These are phyloP conservation scores for Pygocentrus nattereri DNA, from an alignment of 2,797 vertebrate species.

Conservation along the genomic window DNA sequence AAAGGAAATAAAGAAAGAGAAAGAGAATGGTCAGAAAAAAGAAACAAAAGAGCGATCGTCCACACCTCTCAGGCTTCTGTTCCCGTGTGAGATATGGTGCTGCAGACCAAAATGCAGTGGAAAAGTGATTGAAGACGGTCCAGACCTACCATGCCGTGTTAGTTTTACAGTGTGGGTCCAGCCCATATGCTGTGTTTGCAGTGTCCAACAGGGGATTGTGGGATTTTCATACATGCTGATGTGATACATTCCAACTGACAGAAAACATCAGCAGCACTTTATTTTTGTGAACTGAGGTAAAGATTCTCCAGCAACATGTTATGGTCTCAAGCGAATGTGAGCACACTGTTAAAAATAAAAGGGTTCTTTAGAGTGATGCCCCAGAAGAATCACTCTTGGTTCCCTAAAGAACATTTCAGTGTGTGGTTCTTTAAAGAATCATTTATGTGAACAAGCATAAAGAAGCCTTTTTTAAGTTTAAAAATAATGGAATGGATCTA, in stretches of 20 bases:
- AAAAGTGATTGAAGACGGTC: not conserved
- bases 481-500: too few species aligned
- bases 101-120: constrained; percentile 3
- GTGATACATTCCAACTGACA: not conserved
- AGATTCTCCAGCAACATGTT: not conserved
- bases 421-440: too few species aligned
- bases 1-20: constrained; percentile 19
- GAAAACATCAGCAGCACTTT: constrained; percentile 13
- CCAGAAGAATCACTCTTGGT: too few species aligned
- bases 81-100: not conserved
- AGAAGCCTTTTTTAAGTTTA: too few species aligned
- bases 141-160: not conserved
- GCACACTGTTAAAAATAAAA: too few species aligned
- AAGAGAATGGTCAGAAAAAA: not conserved
- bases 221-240: not conserved
- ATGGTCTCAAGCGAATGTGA: too few species aligned
- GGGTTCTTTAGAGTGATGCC: too few species aligned
- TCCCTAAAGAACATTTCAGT: too few species aligned
- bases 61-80: constrained; percentile 12
- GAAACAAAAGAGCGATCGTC: constrained; percentile 8
- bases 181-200: not conserved
- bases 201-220: not conserved
- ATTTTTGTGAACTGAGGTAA: not conserved
- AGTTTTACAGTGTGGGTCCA: not conserved
- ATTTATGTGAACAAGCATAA: too few species aligned